Evolutionary conservation across 2,797 vertebrate genomes (phyloP), one percentile per base, ranked within the genome.

Genomic region (Gymnothorax javanicus): DNA sequence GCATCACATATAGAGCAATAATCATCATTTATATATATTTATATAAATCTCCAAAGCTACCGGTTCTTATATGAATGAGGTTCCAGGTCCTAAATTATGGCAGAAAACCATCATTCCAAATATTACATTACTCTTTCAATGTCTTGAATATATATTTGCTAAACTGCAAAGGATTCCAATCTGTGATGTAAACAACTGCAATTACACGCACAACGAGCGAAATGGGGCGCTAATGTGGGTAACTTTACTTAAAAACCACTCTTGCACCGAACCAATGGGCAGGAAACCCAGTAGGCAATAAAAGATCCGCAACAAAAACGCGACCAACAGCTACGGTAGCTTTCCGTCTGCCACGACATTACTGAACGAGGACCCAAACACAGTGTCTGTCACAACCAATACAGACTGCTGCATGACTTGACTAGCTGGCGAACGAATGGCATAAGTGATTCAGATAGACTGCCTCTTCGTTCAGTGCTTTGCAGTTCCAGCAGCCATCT

Each of bases 401-500:
- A 43, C 33, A 1, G 17, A 81, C 20, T 56, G 52, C 50, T 54
- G n/a, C 52, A 77, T 77, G 73, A 77, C 73, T 81, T 56, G 52
- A 52, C 50, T 81, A 81, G 77, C 50, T 81, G 56, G 77, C 52
- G 20, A 56, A 56, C 77, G 56, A 43, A 43, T 50, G 5, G 25
- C 71, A 77, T 43, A 81, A 81, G 77, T 81, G 77, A 54, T 81
- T 81, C 77, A 56, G 77, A 81, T 81, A 56, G 77, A 56, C 20
- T 81, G 77, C 23, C 75, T 81, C 52, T 81, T 43, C 33, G 77
- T 52, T 56, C 75, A 52, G 59, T 54, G 58, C 75, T 83, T 20
- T 73, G 56, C 43, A 25, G 20, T 33, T n/a, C 86, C 64, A 56
- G 86, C 86, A 87, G 86, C 82, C 86, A 87, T 87, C 81, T 83